These are phyloP conservation scores for Ochropleura leucogaster DNA, from an alignment of 2,888 invertebrate species.

Conservation along the genomic window DNA sequence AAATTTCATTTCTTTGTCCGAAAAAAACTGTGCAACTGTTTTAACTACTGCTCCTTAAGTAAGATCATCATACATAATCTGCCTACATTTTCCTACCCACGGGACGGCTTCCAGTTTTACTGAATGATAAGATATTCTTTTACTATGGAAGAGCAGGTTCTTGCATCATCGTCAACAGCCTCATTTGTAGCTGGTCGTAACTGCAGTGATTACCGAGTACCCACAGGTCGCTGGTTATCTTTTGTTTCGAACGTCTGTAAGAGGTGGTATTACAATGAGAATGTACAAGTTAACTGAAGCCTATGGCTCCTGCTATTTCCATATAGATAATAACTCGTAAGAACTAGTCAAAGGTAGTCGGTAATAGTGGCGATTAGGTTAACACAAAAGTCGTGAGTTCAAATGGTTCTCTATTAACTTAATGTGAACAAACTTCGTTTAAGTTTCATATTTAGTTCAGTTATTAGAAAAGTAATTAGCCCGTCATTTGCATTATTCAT, in stretches of 20 bases:
- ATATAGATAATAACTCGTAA: background rate
- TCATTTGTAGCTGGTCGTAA: no score
- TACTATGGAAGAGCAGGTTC: background rate
- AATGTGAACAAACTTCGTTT: constrained; percentile 2
- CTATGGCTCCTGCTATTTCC: no score
- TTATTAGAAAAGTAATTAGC: background rate
- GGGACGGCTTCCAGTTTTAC: background rate
- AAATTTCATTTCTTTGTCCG: no score
- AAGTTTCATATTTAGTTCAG: background rate
- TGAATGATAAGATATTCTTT: background rate
- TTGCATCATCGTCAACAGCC: background rate
- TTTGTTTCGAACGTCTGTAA: background rate
- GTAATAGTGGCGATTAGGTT: background rate
- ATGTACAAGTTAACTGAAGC: background rate
- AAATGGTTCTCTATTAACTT: background rate
- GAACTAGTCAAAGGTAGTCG: background rate
- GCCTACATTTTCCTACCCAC: background rate
- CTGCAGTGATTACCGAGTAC: background rate
- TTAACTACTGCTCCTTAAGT: background rate
- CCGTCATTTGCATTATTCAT: background rate
- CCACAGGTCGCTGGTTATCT: background rate
- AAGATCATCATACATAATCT: background rate
- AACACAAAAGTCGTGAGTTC: background rate
- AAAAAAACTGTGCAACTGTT: background rate
- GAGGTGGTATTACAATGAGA: background rate